phyloP scores from a whole-genome alignment of 2,797 vertebrate genomes.

The Sorex maritimensis region DNA sequence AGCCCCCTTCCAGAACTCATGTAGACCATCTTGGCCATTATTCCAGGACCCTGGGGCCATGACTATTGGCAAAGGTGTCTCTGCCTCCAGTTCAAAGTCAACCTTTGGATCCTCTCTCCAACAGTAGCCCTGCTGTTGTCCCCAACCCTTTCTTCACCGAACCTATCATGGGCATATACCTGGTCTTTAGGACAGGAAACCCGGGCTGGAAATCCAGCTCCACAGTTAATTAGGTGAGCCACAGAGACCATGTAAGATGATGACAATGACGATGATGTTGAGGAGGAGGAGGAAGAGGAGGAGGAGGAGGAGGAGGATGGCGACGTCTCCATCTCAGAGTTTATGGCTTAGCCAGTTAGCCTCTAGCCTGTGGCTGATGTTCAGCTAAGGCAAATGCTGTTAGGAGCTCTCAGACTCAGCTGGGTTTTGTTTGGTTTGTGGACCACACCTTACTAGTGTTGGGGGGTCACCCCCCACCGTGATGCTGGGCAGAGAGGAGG shows the following conservation, averaged over 20 bases:
- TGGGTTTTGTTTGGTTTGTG: neutral
- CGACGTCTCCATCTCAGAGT: neutral
- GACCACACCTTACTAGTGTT: neutral
- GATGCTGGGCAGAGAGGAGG: no score
- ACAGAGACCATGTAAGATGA: constrained; percentile 41
- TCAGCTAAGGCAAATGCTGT: constrained; percentile 38
- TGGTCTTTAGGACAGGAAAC: constrained; percentile 17
- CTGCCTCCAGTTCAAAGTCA: neutral
- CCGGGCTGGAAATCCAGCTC: neutral
- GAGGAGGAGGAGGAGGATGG: constrained; percentile 11
- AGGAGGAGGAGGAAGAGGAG: constrained; percentile 17
- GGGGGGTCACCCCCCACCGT: no score
- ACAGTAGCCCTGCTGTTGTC: neutral
- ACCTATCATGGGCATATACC: neutral
- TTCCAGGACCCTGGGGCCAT: neutral
- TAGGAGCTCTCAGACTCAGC: constrained; percentile 36
- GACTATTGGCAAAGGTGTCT: constrained; percentile 10
- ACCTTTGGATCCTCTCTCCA: constrained; percentile 38
- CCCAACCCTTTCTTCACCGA: neutral
- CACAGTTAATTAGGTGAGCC: constrained; percentile 2
- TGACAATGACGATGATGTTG: neutral
- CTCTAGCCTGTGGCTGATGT: neutral
- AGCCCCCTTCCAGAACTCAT: neutral
- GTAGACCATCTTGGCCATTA: constrained; percentile 18
- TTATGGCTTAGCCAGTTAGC: neutral